Percentiles rank a stretch among this genome's conserved stretches.
phyloP scores from a whole-genome alignment of 2,888 invertebrate species.

The Dicycla oo region DNA sequence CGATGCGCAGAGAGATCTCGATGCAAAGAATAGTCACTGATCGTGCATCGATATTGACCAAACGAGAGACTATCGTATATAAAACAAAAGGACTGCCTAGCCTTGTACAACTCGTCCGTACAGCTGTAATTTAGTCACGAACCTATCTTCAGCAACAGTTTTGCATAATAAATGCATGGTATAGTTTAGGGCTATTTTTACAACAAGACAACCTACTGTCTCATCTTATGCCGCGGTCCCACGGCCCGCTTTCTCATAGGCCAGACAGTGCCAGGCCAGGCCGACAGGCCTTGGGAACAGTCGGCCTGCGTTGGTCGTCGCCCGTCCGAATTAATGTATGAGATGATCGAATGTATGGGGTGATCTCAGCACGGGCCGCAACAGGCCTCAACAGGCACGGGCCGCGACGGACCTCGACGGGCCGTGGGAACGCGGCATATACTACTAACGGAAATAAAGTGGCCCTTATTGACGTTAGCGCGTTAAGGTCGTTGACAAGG shows the following conservation, averaged over 20 bases:
- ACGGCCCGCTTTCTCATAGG: no score
- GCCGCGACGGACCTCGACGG: no score
- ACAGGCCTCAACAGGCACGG: no score
- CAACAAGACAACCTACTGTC: no score
- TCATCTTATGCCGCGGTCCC: no score
- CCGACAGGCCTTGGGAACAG: no score
- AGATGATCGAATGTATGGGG: no score
- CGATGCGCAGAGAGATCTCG: background rate
- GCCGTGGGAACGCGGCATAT: no score
- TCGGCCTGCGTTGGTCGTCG: no score
- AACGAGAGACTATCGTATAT: background rate
- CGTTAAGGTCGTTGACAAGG: constrained; percentile 24
- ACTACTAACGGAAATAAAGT: background rate
- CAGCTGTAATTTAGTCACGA: background rate
- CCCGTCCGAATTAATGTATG: no score
- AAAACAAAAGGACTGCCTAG: background rate
- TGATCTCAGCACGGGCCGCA: no score
- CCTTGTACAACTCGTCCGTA: background rate
- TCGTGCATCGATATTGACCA: background rate
- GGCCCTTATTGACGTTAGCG: background rate
- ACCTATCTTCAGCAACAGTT: background rate
- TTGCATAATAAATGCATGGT: constrained; percentile 1
- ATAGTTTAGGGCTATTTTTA: background rate
- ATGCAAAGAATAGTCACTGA: background rate
- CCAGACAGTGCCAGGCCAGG: no score